Evolutionary conservation across 2,888 invertebrate genomes (phyloP).

Genomic region (Fragum fragum): DNA sequence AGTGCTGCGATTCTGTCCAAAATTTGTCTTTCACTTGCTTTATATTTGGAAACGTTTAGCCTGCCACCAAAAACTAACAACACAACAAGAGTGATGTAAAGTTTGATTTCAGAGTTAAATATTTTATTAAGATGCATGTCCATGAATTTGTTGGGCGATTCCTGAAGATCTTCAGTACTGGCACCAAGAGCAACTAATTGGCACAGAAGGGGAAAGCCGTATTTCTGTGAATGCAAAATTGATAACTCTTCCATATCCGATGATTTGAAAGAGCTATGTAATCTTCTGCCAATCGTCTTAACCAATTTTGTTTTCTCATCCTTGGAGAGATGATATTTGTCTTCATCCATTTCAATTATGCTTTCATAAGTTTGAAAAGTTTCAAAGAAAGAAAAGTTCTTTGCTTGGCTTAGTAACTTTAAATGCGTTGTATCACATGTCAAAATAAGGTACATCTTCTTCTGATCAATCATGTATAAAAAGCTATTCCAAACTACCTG

Average conservation of each 20-base stretch:
- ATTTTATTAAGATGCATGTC: background rate
- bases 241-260: background rate
- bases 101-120: background rate
- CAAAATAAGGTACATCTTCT: constrained; percentile 45
- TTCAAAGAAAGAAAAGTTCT: background rate
- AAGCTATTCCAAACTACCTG: constrained; percentile 19
- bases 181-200: background rate
- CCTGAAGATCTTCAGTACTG: background rate
- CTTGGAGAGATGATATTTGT: constrained; percentile 28
- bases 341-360: constrained; percentile 42
- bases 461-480: constrained; percentile 26
- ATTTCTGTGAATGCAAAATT: background rate
- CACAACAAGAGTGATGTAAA: background rate
- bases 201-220: constrained; percentile 34
- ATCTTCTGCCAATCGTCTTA: constrained; percentile 7
- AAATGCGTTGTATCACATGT: constrained; percentile 38
- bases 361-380: constrained; percentile 22
- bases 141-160: background rate
- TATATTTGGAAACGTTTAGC: background rate
- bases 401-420: background rate
- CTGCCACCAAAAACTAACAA: background rate
- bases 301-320: constrained; percentile 35
- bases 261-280: constrained; percentile 16
- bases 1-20: constrained; percentile 10
- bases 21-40: background rate